These are phyloP conservation scores for Poeciliopsis infans DNA, from an alignment of 2,797 vertebrate species.

Conservation along the genomic window DNA sequence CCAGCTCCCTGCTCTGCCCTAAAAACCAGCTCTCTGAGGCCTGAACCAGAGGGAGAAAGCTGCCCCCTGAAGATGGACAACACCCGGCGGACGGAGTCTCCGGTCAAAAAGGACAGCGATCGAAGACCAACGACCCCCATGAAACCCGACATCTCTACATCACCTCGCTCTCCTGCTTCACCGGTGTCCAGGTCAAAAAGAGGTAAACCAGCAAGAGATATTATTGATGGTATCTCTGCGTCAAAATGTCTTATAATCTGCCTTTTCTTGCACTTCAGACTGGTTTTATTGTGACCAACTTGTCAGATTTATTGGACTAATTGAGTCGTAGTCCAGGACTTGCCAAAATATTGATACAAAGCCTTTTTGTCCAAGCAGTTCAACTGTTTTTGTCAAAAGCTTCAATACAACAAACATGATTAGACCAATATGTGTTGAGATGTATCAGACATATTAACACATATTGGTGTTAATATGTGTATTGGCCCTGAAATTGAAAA, in stretches of 20 bases:
- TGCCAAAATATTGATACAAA: neutral
- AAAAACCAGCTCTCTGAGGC: conserved; percentile 51
- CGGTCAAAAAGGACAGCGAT: conserved; percentile 58
- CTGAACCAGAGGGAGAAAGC: conserved; percentile 72
- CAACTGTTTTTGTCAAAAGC: neutral
- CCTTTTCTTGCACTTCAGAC: neutral
- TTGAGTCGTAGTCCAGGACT: neutral
- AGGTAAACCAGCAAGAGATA: conserved; percentile 58
- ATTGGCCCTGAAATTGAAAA: too few species aligned
- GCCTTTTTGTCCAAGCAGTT: neutral
- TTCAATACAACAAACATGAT: neutral
- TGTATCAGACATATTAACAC: too few species aligned
- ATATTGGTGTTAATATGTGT: too few species aligned
- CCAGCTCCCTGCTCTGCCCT: conserved; percentile 59
- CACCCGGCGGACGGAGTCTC: conserved; percentile 58
- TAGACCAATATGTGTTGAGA: too few species aligned
- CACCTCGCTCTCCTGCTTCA: conserved; percentile 67
- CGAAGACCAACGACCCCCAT: conserved; percentile 50
- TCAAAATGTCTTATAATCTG: neutral
- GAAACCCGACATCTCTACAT: conserved; percentile 66
- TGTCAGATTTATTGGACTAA: neutral
- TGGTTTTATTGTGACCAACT: neutral
- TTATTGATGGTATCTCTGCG: neutral
- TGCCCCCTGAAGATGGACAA: conserved; percentile 55
- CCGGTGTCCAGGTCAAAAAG: conserved; percentile 65